A percentile compares a stretch with the other conserved stretches of the same genome.
phyloP scores from a whole-genome alignment of 1,140 invertebrate species.

The Drosophila hydei region DNA sequence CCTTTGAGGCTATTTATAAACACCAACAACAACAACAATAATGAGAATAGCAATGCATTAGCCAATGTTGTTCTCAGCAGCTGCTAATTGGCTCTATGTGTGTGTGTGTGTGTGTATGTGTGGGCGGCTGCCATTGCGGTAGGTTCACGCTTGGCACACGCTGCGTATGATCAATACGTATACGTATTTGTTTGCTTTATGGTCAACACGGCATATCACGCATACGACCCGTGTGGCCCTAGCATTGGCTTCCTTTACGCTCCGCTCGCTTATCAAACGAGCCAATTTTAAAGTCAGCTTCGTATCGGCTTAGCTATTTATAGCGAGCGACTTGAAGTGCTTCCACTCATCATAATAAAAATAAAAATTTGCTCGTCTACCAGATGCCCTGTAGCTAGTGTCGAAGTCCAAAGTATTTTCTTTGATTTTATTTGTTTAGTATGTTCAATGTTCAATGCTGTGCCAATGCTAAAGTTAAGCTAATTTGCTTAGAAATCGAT shows the following conservation, averaged over 20 bases:
- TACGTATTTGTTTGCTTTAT: neutral
- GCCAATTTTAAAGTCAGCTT: constrained; percentile 19
- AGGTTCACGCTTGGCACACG: constrained; percentile 58
- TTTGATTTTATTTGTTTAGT: neutral
- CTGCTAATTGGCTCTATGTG: constrained; percentile 31
- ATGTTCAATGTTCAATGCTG: too few species aligned
- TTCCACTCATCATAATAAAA: neutral
- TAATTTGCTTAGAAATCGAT: too few species aligned
- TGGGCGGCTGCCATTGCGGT: constrained; percentile 56
- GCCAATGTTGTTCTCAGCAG: constrained; percentile 7
- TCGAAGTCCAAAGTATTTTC: neutral
- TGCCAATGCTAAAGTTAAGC: too few species aligned
- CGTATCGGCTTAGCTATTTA: constrained; percentile 16
- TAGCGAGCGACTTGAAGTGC: neutral
- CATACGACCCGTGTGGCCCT: constrained; percentile 26
- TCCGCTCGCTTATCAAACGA: constrained; percentile 8
- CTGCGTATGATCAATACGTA: constrained; percentile 61
- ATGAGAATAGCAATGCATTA: constrained; percentile 51
- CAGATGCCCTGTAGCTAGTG: neutral
- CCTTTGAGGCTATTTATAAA: constrained; percentile 53
- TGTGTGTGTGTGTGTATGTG: constrained; percentile 22
- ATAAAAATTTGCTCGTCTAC: neutral
- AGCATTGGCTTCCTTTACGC: constrained; percentile 2
- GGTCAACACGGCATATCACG: constrained; percentile 9
- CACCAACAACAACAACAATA: constrained; percentile 5